These are phyloP conservation scores for Crocidura indochinensis DNA, from an alignment of 2,797 vertebrate genomes.

Conservation along the genomic window DNA sequence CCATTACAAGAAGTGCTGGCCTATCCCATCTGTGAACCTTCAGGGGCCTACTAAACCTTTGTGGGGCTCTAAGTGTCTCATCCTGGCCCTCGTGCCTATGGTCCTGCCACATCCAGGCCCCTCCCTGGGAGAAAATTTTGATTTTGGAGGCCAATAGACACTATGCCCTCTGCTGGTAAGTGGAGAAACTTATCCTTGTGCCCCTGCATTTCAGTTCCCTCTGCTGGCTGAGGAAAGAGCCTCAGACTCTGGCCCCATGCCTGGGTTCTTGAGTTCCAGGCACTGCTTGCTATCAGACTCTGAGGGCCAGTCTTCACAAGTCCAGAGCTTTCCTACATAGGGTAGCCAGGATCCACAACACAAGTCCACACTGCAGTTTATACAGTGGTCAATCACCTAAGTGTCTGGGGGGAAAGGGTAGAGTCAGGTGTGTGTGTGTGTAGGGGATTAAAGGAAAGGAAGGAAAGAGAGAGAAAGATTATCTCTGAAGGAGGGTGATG, in stretches of 20 bases:
- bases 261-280: neutral
- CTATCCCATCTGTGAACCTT: neutral
- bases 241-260: neutral
- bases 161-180: slow-evolving; percentile 82
- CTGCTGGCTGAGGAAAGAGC: slow-evolving; percentile 5
- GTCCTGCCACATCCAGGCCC: too few relatives aligned
- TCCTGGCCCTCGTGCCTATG: too few relatives aligned
- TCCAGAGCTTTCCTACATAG: slow-evolving; percentile 12
- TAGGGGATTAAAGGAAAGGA: slow-evolving; percentile 10
- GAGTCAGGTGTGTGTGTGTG: neutral
- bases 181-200: neutral
- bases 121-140: neutral
- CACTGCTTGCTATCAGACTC: neutral
- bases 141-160: slow-evolving; percentile 29
- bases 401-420: neutral
- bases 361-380: slow-evolving; percentile 19
- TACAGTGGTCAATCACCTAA: slow-evolving; percentile 24
- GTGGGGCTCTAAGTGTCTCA: too few relatives aligned
- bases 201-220: neutral
- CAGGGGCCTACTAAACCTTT: neutral
- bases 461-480: neutral
- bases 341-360: neutral
- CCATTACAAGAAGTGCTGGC: neutral
- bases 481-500: neutral
- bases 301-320: neutral